Evolutionary conservation across 2,113 vertebrate genomes (phyloP), one percentile per base, ranked within the genome.

Genomic region (Trochalopteron elliotii): DNA sequence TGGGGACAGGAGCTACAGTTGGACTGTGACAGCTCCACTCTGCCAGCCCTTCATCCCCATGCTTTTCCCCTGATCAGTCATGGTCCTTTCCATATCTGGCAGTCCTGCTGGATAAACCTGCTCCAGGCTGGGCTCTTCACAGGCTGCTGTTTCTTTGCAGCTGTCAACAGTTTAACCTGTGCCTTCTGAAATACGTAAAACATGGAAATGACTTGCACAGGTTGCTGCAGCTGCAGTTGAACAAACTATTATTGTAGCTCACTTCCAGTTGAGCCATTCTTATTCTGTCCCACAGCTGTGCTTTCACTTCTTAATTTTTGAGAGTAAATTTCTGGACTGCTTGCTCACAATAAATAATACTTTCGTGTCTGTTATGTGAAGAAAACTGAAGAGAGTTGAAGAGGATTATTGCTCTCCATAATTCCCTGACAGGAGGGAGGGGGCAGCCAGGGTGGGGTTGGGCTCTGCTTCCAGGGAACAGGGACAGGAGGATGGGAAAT

Each of bases 381-480:
- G 28, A 20, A 20, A 68, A 49, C 5, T 3, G 13, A 50, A 60
- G 4, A 55, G 24, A 61, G 11, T 10, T 71, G 9, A 12, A 44
- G 13, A 11, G 33, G 33, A 7, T 53, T 44, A 6, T 9, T 25
- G 10, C 27, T 63, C 25, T 44, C 13, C 14, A 7, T 5, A 37
- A 11, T 42, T 44, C 47, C 47, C 39, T 53, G 39, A 22, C 4
- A 37, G 47, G 47, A 49, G 47, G 47, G 31, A 52, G 21, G 5
- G 37, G 9, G 5, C 15, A 60, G 30, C 20, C 23, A 56, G 49
- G 28, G 9, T 7, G 6, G 19, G 52, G 30, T 19, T 0, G 0
- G 23, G 20, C 50, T 57, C 33, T 55, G 39, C 27, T 63, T 22
- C 33, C 57, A 28, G 15, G 10, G 33, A 30, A 39, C 30, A 30